A percentile compares a stretch with the other conserved stretches of the same genome.
These are phyloP conservation scores for Trichopoda pennipes DNA, from an alignment of 2,888 invertebrate species.

Conservation along the genomic window DNA sequence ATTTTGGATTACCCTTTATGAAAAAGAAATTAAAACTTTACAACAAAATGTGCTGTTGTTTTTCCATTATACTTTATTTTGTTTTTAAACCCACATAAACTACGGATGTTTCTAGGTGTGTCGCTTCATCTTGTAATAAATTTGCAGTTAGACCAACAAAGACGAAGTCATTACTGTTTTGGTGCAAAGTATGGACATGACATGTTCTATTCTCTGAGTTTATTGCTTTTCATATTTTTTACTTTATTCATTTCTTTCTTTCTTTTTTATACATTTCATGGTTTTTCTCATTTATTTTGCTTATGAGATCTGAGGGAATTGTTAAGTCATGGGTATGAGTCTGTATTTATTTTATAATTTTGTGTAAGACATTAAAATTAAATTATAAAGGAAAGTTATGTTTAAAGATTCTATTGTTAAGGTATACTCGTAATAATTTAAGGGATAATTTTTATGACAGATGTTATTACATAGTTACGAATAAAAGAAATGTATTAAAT, in stretches of 20 bases:
- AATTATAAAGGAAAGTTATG: slow-evolving; percentile 43
- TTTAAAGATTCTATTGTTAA: slow-evolving; percentile 19
- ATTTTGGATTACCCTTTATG: no score
- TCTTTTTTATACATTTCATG: background rate
- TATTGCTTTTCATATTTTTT: background rate
- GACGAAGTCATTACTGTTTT: slow-evolving; percentile 13
- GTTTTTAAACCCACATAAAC: no score
- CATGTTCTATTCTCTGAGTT: background rate
- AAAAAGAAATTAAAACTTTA: no score
- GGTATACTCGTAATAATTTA: background rate
- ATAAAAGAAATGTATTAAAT: background rate
- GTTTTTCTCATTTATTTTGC: slow-evolving; percentile 1
- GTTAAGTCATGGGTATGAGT: background rate
- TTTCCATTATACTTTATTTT: no score
- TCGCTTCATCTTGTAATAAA: slow-evolving; percentile 39
- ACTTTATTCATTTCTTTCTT: background rate
- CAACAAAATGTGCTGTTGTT: no score
- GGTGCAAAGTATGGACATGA: slow-evolving; percentile 36
- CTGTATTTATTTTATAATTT: slow-evolving; percentile 32
- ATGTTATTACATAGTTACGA: slow-evolving; percentile 12
- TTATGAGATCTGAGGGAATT: slow-evolving; percentile 47
- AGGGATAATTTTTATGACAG: slow-evolving; percentile 34
- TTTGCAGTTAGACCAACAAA: slow-evolving; percentile 26
- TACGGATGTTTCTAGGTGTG: slow-evolving; percentile 48
- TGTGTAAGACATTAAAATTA: slow-evolving; percentile 43